These are phyloP conservation scores for Deroplatys truncata DNA, from an alignment of 2,888 invertebrate genomes.

Conservation along the genomic window DNA sequence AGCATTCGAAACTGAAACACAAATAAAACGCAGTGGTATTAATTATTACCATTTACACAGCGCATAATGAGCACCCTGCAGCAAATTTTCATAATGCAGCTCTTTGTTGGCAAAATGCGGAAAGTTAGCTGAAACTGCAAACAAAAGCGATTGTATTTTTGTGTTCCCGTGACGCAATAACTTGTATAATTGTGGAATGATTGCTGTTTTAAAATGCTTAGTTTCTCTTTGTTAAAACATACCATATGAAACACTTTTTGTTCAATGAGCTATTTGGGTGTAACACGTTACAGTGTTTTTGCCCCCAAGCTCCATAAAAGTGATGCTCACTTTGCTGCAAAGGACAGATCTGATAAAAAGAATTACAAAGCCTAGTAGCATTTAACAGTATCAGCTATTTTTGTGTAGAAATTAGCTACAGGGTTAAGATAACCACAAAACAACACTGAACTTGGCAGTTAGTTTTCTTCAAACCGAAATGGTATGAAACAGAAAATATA, in stretches of 20 bases:
- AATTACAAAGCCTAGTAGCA: too few relatives aligned
- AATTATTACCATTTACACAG: not conserved
- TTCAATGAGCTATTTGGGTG: not conserved
- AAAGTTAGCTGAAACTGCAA: not conserved
- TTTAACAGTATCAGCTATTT: too few relatives aligned
- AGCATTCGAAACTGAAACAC: not conserved
- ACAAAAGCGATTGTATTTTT: not conserved
- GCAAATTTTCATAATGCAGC: not conserved
- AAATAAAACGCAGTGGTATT: not conserved
- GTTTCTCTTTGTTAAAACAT: not conserved
- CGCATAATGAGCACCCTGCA: not conserved
- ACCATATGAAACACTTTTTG: not conserved
- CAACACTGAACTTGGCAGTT: too few relatives aligned
- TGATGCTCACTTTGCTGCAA: too few relatives aligned
- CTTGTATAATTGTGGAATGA: not conserved
- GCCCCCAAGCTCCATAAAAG: too few relatives aligned
- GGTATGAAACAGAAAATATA: too few relatives aligned
- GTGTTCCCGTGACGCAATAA: not conserved
- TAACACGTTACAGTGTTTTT: not conserved
- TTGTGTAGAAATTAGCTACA: too few relatives aligned
- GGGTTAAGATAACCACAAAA: too few relatives aligned
- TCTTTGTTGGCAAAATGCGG: not conserved
- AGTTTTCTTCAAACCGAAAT: too few relatives aligned
- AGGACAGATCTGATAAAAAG: too few relatives aligned
- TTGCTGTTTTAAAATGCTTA: not conserved